Evolutionary conservation across 2,113 vertebrate genomes (phyloP).

Genomic region (Plecotus auritus): DNA sequence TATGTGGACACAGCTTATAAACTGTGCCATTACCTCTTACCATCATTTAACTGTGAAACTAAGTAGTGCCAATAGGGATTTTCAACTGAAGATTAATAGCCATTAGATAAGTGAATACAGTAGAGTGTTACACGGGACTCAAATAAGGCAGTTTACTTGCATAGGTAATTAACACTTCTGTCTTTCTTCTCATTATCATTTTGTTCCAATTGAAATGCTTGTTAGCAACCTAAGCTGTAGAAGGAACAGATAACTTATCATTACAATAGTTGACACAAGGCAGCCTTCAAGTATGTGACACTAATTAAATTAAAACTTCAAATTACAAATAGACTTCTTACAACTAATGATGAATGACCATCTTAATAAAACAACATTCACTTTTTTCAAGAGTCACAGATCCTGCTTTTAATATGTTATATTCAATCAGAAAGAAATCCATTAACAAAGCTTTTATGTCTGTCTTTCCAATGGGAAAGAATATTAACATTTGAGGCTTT

Average conservation of each 20-base stretch:
- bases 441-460: conserved; percentile 69
- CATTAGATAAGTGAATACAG: conserved; percentile 63
- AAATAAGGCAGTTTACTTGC: conserved; percentile 64
- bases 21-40: not conserved
- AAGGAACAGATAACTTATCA: conserved; percentile 39
- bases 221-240: conserved; percentile 55
- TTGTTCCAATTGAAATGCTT: conserved; percentile 73
- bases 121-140: conserved; percentile 17
- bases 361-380: conserved; percentile 64
- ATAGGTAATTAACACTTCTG: conserved; percentile 77
- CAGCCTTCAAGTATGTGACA: conserved; percentile 70
- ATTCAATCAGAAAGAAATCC: conserved; percentile 76
- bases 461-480: conserved; percentile 55
- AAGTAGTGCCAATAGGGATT: not conserved
- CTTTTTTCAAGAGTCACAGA: conserved; percentile 74
- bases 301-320: conserved; percentile 81
- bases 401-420: conserved; percentile 60
- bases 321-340: conserved; percentile 74
- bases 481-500: conserved; percentile 66
- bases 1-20: not conserved
- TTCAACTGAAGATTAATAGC: conserved; percentile 33
- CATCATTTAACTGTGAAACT: not conserved
- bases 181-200: conserved; percentile 71
- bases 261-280: conserved; percentile 70
- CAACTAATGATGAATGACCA: conserved; percentile 78